phyloP scores from a whole-genome alignment of 2,888 invertebrate genomes.

The Clitarchus hookeri region DNA sequence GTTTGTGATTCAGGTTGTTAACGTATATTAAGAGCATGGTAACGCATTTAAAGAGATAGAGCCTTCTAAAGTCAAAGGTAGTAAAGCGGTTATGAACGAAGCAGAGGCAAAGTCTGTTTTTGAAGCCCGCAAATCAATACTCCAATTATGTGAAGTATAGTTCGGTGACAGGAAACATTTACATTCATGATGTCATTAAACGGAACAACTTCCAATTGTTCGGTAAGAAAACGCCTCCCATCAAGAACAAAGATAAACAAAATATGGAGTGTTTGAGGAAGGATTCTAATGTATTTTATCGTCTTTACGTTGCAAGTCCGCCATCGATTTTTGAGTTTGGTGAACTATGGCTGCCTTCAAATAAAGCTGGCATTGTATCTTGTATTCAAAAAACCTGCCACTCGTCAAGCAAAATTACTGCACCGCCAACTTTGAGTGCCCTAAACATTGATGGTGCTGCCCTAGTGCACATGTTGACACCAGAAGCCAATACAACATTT shows the following conservation, averaged over 20 bases:
- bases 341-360: slow-evolving; percentile 3
- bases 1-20: background rate
- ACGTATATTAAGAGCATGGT: background rate
- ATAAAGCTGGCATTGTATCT: background rate
- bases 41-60: slow-evolving; percentile 1
- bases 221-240: background rate
- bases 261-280: background rate
- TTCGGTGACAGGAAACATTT: background rate
- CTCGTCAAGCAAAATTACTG: background rate
- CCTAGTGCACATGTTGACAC: slow-evolving; percentile 10
- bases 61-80: background rate
- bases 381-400: slow-evolving; percentile 23
- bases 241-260: background rate
- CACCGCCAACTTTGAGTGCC: background rate
- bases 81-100: background rate
- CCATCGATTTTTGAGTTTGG: slow-evolving; percentile 11
- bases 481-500: background rate
- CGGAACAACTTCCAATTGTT: background rate
- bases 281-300: background rate
- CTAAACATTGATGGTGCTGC: slow-evolving; percentile 27
- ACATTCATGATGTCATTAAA: background rate
- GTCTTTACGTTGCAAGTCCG: background rate
- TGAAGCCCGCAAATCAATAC: background rate
- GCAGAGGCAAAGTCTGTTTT: background rate
- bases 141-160: background rate